Percentiles rank a stretch among this genome's conserved stretches.
Evolutionary conservation across 2,113 vertebrate genomes (phyloP).

Genomic region (Odobenus rosmarus): DNA sequence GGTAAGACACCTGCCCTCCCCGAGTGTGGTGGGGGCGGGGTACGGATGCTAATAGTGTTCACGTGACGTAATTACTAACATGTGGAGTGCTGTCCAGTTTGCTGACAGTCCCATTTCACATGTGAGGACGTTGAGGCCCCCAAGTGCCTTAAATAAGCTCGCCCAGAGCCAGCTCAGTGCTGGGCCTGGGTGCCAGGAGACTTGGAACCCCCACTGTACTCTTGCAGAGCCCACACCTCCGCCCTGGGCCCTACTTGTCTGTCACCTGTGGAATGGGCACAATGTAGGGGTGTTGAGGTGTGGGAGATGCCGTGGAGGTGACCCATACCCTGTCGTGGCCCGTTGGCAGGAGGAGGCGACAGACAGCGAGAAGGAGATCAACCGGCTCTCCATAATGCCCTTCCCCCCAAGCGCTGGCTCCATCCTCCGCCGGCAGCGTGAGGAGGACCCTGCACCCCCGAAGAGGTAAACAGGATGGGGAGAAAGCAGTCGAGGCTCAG

Average conservation of each 20-base stretch:
- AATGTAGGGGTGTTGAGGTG: not conserved
- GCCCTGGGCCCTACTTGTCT: not conserved
- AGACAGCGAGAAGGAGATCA: slow-evolving; percentile 93
- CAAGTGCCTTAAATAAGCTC: not conserved
- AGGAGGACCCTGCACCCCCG: slow-evolving; percentile 81
- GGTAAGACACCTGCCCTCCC: slow-evolving; percentile 74
- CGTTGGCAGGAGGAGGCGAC: slow-evolving; percentile 77
- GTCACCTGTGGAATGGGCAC: not conserved
- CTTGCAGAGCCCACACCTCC: fast-evolving
- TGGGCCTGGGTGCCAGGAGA: not conserved
- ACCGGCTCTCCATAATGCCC: slow-evolving; percentile 95
- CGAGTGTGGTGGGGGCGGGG: not conserved
- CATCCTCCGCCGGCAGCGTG: slow-evolving; percentile 90
- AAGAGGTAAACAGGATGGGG: slow-evolving; percentile 81
- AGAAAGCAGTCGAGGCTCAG: not conserved
- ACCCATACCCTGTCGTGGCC: not conserved
- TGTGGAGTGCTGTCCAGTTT: not conserved
- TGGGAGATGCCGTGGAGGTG: not conserved
- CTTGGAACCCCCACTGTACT: fast-evolving
- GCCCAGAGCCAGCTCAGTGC: not conserved
- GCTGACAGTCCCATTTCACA: not conserved
- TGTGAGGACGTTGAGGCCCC: not conserved
- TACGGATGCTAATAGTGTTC: fast-evolving
- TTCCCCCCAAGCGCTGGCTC: slow-evolving; percentile 95
- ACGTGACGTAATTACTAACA: fast-evolving